phyloP scores from a whole-genome alignment of 2,113 vertebrate species.

The Hippocampus comes region DNA sequence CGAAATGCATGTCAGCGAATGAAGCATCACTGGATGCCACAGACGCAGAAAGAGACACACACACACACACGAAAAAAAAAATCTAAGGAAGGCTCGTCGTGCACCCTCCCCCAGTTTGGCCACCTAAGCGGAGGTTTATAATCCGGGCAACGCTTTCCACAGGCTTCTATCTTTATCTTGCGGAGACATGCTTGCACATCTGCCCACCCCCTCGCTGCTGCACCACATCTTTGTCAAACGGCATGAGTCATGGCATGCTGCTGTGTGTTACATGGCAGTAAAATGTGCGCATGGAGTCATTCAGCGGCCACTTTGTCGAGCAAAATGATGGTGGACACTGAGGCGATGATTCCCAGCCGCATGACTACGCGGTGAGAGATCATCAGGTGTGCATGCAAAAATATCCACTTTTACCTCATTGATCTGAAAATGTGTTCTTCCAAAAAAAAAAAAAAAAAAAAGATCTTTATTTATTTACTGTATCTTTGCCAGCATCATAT shows the following conservation, averaged over 20 bases:
- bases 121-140: slow-evolving; percentile 53
- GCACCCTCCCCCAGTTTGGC: slow-evolving; percentile 30
- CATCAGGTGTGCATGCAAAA: background rate
- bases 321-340: background rate
- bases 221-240: slow-evolving; percentile 56
- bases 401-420: background rate
- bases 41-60: slow-evolving; percentile 17
- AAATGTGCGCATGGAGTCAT: slow-evolving; percentile 7
- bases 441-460: too few species aligned
- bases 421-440: background rate
- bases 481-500: too few species aligned
- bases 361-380: background rate
- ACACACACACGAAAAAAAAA: slow-evolving; percentile 17
- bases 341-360: too few species aligned
- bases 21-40: background rate
- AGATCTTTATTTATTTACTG: too few species aligned
- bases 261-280: slow-evolving; percentile 11
- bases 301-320: background rate
- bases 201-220: slow-evolving; percentile 35
- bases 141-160: slow-evolving; percentile 53
- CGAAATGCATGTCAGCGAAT: slow-evolving; percentile 43
- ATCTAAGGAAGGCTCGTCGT: slow-evolving; percentile 15
- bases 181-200: slow-evolving; percentile 35
- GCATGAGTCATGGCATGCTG: slow-evolving; percentile 59
- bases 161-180: slow-evolving; percentile 53